Evolutionary conservation across 2,113 vertebrate species (phyloP).

Genomic region (Nipponia nippon): DNA sequence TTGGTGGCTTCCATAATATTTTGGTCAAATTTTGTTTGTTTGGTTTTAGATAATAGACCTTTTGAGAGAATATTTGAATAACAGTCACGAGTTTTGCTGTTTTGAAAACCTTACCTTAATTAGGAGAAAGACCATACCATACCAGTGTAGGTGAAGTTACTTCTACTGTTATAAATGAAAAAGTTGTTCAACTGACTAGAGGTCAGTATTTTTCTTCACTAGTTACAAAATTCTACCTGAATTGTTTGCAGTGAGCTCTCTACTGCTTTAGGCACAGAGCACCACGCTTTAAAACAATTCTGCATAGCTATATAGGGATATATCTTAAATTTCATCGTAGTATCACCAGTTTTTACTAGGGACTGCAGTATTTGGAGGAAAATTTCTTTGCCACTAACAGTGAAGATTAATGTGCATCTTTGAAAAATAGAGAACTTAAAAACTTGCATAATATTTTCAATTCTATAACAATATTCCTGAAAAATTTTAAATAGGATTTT

Average conservation of each 20-base stretch:
- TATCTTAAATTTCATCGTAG: neutral
- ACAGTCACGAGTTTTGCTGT: neutral
- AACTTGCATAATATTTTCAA: neutral
- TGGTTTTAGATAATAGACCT: neutral
- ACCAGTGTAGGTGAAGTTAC: neutral
- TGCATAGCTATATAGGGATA: neutral
- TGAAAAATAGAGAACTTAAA: neutral
- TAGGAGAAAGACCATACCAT: neutral
- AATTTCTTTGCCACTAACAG: neutral
- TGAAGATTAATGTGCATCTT: neutral
- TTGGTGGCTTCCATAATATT: neutral
- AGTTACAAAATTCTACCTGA: neutral
- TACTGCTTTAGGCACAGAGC: neutral
- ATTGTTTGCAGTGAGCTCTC: slow-evolving; percentile 30
- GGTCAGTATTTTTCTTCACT: neutral
- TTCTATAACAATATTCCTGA: neutral
- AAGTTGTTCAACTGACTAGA: slow-evolving; percentile 25
- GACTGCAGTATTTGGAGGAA: neutral
- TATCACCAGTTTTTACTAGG: neutral
- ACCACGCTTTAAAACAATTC: slow-evolving; percentile 20
- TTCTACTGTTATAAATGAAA: slow-evolving; percentile 26
- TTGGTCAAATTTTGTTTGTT: neutral
- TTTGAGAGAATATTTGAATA: slow-evolving; percentile 7
- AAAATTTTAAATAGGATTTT: neutral
- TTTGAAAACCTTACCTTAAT: neutral